These are phyloP conservation scores for Mactromeris polynyma DNA, from an alignment of 2,888 invertebrate genomes.

Conservation along the genomic window DNA sequence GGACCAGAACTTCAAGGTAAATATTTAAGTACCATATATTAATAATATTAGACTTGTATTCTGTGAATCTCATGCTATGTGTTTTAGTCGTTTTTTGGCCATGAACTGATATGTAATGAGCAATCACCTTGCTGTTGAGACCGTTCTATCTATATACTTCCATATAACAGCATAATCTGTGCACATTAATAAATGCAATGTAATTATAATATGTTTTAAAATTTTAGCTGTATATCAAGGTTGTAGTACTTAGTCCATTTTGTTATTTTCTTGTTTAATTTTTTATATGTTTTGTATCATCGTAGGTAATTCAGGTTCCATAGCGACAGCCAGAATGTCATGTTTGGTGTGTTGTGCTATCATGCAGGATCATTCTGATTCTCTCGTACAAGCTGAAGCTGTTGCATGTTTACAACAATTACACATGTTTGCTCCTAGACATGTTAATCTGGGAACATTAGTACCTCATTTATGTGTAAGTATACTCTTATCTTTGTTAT, in stretches of 20 bases:
- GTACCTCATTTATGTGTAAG: slow-evolving; percentile 97
- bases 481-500: slow-evolving; percentile 76
- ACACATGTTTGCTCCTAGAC: slow-evolving; percentile 98
- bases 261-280: not conserved
- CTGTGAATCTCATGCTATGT: too few species aligned
- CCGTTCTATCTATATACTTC: too few species aligned
- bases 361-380: slow-evolving; percentile 91
- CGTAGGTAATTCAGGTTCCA: slow-evolving; percentile 91
- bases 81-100: too few species aligned
- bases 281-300: not conserved
- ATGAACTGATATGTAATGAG: too few species aligned
- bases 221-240: not conserved
- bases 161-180: not conserved
- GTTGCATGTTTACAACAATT: slow-evolving; percentile 98
- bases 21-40: too few species aligned
- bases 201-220: not conserved
- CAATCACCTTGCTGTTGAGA: too few species aligned
- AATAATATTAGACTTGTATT: too few species aligned
- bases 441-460: slow-evolving; percentile 96
- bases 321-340: slow-evolving; percentile 93
- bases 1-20: slow-evolving; percentile 98
- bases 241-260: not conserved
- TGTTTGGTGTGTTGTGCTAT: slow-evolving; percentile 97
- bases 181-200: not conserved
- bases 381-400: slow-evolving; percentile 97